These are phyloP conservation scores for Euura lappo DNA, from an alignment of 1,140 invertebrate species.

Conservation along the genomic window DNA sequence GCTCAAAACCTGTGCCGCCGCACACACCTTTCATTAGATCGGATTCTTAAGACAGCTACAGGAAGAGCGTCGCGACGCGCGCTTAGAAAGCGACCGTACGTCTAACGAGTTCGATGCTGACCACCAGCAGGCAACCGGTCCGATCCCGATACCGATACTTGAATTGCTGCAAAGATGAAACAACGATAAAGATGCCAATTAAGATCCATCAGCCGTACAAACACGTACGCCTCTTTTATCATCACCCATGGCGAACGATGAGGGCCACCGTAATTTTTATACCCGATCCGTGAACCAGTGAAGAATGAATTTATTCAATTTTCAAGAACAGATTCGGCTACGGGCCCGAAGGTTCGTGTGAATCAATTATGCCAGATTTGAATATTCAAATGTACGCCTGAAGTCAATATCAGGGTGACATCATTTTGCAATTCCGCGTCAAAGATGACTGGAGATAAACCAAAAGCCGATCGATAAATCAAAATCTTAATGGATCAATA, in stretches of 20 bases:
- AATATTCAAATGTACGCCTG: too few relatives aligned
- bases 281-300: too few relatives aligned
- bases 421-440: too few relatives aligned
- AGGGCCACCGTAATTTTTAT: neutral
- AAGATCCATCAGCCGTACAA: slow-evolving; percentile 5
- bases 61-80: neutral
- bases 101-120: slow-evolving; percentile 4
- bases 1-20: neutral
- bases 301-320: too few relatives aligned
- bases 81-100: neutral
- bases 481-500: too few relatives aligned
- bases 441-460: too few relatives aligned
- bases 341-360: too few relatives aligned
- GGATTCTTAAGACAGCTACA: neutral
- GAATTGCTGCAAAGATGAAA: neutral
- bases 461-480: too few relatives aligned
- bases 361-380: too few relatives aligned
- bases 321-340: too few relatives aligned
- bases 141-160: slow-evolving; percentile 3
- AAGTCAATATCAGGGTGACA: too few relatives aligned
- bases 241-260: neutral
- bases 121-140: neutral
- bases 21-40: neutral
- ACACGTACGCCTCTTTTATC: neutral
- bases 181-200: slow-evolving; percentile 1